phyloP scores from a whole-genome alignment of 2,113 vertebrate genomes.

The Notothenia rossii region DNA sequence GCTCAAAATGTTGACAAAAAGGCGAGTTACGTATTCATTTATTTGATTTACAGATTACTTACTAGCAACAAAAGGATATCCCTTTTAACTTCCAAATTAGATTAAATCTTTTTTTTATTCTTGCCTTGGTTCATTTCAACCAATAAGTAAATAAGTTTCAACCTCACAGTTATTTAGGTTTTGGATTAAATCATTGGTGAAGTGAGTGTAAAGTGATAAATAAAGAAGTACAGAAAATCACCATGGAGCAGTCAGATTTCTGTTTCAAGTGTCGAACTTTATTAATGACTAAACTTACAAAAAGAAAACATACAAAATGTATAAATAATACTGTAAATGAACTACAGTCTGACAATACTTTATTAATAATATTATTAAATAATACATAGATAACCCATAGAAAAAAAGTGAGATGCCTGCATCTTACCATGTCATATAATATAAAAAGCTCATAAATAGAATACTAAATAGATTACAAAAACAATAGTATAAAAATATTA shows the following conservation, averaged over 20 bases:
- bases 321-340: constrained; percentile 64
- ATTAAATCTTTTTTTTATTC: no score
- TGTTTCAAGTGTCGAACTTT: constrained; percentile 44
- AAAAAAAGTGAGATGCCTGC: constrained; percentile 63
- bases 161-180: background rate
- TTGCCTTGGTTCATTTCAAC: no score
- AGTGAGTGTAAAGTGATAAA: background rate
- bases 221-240: background rate
- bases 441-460: constrained; percentile 73
- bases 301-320: constrained; percentile 46
- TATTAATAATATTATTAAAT: constrained; percentile 67
- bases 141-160: background rate
- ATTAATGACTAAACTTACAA: constrained; percentile 47
- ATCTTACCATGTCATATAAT: constrained; percentile 50
- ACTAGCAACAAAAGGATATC: no score
- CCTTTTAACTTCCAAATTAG: no score
- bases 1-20: no score
- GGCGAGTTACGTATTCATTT: no score
- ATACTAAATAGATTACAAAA: constrained; percentile 55
- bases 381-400: constrained; percentile 35
- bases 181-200: background rate
- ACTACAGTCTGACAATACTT: constrained; percentile 44
- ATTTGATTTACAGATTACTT: no score
- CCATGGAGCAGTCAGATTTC: background rate
- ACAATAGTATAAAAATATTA: constrained; percentile 52